Evolutionary conservation across 2,888 invertebrate genomes (phyloP).

Genomic region (Tridacna gigas): DNA sequence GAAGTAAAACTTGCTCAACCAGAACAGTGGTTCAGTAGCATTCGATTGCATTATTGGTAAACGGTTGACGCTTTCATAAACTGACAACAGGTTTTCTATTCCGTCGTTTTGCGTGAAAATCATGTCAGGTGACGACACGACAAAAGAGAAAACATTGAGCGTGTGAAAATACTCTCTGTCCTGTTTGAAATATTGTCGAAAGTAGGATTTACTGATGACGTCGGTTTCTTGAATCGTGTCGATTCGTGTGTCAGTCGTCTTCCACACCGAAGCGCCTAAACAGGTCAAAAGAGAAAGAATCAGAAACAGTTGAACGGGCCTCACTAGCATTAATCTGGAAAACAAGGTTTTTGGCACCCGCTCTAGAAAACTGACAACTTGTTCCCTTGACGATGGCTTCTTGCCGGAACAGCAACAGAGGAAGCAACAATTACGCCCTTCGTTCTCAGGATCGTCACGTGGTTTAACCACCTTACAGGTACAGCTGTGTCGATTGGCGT

Average conservation of each 20-base stretch:
- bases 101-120: background rate
- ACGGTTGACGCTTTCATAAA: background rate
- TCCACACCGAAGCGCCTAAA: slow-evolving; percentile 35
- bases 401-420: slow-evolving; percentile 54
- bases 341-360: slow-evolving; percentile 36
- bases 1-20: slow-evolving; percentile 4
- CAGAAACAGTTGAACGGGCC: slow-evolving; percentile 31
- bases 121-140: background rate
- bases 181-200: slow-evolving; percentile 27
- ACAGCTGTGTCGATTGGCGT: slow-evolving; percentile 50
- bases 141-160: background rate
- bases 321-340: slow-evolving; percentile 31
- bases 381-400: slow-evolving; percentile 42
- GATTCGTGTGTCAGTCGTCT: slow-evolving; percentile 21
- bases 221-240: slow-evolving; percentile 45
- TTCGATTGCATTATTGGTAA: background rate
- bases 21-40: background rate
- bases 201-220: slow-evolving; percentile 39
- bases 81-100: background rate
- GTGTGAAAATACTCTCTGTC: background rate
- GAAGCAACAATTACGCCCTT: slow-evolving; percentile 37
- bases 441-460: slow-evolving; percentile 36
- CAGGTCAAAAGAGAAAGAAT: slow-evolving; percentile 23
- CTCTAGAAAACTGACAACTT: slow-evolving; percentile 45
- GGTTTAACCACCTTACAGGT: slow-evolving; percentile 44